Conservation (phyloP, 2,888 invertebrate species). For the Phaedon cochleariae region DNA sequence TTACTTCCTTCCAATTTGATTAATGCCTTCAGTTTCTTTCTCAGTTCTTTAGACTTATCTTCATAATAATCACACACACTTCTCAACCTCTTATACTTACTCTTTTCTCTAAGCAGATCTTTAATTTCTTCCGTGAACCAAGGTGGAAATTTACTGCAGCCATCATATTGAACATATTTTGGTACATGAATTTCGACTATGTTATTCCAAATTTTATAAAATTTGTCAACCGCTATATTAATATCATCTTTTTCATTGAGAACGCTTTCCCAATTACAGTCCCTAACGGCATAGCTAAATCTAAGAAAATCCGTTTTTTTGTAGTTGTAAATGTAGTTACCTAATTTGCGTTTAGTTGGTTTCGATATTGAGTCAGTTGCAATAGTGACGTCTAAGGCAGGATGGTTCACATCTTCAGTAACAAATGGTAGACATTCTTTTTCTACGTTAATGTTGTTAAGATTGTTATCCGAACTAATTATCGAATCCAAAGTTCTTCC, state of each 20-base stretch:
- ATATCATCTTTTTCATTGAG: no score
- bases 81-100: not conserved
- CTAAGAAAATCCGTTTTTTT: no score
- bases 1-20: not conserved
- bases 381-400: not conserved
- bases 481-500: not conserved
- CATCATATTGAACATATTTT: not conserved
- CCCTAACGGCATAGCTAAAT: no score
- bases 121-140: not conserved
- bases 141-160: not conserved
- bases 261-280: no score
- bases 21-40: not conserved
- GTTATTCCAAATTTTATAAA: no score
- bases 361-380: no score
- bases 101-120: not conserved
- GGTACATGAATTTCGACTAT: no score
- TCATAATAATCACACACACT: not conserved
- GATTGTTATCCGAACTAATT: not conserved
- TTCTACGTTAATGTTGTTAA: not conserved
- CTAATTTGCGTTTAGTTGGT: no score
- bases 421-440: conserved; percentile 5
- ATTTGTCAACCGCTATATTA: no score
- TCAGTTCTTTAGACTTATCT: not conserved
- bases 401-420: not conserved
- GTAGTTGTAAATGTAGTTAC: no score